Evolutionary conservation across 2,113 vertebrate species (phyloP).

Genomic region (Eulacestoma nigropectus): DNA sequence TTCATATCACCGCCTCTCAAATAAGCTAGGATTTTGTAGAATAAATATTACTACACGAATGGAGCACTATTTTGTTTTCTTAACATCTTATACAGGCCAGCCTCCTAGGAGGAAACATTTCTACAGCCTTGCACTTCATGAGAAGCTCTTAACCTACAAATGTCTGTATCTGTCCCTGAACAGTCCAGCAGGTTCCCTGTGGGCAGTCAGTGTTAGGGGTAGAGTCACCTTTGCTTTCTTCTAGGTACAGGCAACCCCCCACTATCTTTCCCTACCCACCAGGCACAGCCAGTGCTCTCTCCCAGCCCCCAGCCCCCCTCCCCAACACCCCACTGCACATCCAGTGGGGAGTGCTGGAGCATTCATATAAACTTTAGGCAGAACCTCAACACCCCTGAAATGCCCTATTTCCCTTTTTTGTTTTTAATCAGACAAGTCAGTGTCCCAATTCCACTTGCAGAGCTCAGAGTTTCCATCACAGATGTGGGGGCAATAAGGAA

Average conservation of each 20-base stretch:
- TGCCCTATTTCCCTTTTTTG: background rate
- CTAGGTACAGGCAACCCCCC: background rate
- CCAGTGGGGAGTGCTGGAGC: background rate
- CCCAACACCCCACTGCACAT: fast-evolving
- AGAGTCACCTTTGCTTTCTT: background rate
- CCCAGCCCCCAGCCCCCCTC: background rate
- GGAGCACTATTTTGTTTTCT: background rate
- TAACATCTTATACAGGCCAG: background rate
- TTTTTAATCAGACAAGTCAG: background rate
- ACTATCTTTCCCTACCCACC: background rate
- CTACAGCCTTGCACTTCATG: background rate
- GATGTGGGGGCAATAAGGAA: background rate
- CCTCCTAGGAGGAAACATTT: background rate
- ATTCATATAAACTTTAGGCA: background rate
- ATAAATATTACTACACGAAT: background rate
- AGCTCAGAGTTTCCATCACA: background rate
- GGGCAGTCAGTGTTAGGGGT: background rate
- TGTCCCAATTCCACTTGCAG: background rate
- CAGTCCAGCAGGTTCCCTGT: background rate
- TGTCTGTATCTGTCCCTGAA: background rate
- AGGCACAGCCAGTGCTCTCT: background rate
- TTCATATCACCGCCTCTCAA: background rate
- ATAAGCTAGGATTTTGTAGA: background rate
- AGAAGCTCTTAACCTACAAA: background rate
- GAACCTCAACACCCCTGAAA: background rate